Base-by-base conservation (phyloP, 1,140 invertebrate species). In the Magallana angulata region DNA sequence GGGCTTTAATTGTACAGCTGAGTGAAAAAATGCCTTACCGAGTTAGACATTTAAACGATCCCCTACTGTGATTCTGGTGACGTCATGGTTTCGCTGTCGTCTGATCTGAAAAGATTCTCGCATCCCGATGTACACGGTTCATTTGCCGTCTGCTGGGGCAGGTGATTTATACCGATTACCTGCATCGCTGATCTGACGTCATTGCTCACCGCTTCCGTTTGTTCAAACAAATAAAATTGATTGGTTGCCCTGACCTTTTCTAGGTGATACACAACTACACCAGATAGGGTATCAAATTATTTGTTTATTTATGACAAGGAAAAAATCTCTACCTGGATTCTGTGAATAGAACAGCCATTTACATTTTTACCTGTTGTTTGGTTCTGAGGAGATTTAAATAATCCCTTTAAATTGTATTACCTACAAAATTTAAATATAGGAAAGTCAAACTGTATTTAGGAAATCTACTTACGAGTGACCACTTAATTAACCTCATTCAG, bases 361-460 rank as follows among this genome's bases (percentile, higher is more conserved):
- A 48, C 36, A 48, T 48, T 2, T 48, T 48, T 48, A 48, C 36
- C 36, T 6, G 24, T 11, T 76, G 24, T 18, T 76, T 30, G 68
- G 68, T 76, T 76, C 68, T 76, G 8, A 12, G 24, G 24, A 76
- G 68, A 24, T 76, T 76, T 76, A 76, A 76, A 76, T 68, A 76
- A 76, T 12, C 9, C 8, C 30, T 71, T 8, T 71, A 76, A 64
- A n/a, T 16, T n/a, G 16, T 16, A 18, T 64, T 64, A 64, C 36
- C 36, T 48, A 48, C 36, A 48, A 48, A 48, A 48, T 48, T 48
- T 48, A 4, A 64, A 18, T 76, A 8, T 76, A 76, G 8, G 24
- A 76, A 76, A 76, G 68, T 76, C 68, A 76, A 76, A 7, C 12
- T 62, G 68, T 30, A 30, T 76, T 18, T 76, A 76, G 4, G 14